Conservation (phyloP, 2,113 vertebrate genomes). For the Fulmarus glacialis region DNA sequence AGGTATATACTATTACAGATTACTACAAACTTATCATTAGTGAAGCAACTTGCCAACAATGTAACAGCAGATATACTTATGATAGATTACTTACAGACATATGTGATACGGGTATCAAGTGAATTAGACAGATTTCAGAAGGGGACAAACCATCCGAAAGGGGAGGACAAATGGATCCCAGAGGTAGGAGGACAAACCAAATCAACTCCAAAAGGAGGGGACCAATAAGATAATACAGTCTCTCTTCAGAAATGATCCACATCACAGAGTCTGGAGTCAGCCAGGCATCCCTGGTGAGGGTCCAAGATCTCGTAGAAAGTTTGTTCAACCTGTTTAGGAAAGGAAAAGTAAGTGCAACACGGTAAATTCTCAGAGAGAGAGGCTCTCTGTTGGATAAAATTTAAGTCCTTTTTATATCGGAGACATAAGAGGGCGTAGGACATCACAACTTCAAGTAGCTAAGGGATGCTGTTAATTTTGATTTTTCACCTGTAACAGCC, state of each 20-base stretch:
- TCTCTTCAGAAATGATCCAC: background rate
- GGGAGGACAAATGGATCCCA: background rate
- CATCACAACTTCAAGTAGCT: background rate
- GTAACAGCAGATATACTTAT: background rate
- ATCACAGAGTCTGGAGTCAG: background rate
- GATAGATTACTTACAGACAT: background rate
- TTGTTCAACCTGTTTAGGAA: background rate
- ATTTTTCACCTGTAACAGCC: background rate
- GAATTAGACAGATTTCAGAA: background rate
- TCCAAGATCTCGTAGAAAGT: background rate
- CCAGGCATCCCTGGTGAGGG: background rate
- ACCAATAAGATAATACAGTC: background rate
- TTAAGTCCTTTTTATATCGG: background rate
- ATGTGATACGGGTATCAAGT: rapidly evolving
- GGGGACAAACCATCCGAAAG: background rate
- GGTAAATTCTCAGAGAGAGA: background rate
- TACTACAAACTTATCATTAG: background rate
- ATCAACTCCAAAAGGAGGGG: rapidly evolving
- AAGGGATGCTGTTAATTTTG: background rate
- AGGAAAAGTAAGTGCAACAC: background rate
- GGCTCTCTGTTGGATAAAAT: background rate
- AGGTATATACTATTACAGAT: background rate
- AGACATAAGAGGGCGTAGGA: background rate
- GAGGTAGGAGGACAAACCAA: background rate
- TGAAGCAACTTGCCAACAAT: background rate